These are phyloP conservation scores for Nasua narica DNA, from an alignment of 2,797 vertebrate genomes.

Conservation along the genomic window DNA sequence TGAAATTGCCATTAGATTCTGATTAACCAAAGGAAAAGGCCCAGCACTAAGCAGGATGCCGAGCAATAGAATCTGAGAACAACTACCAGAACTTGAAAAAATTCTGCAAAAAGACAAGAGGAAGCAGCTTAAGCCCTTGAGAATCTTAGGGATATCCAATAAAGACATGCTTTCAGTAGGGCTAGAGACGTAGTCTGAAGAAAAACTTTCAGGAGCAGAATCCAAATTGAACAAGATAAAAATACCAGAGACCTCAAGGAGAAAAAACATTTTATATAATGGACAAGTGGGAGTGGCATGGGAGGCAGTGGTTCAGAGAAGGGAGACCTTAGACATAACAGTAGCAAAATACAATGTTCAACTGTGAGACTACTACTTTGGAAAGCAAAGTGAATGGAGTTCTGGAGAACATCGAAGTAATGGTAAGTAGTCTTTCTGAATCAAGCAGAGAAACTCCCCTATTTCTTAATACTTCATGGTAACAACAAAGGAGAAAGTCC, in stretches of 20 bases:
- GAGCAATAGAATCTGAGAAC: not conserved
- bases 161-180: not conserved
- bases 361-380: not conserved
- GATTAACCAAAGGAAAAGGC: not conserved
- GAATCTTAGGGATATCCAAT: not conserved
- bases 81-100: not conserved
- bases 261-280: not conserved
- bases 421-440: not conserved
- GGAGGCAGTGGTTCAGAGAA: not conserved
- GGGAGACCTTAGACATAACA: not conserved
- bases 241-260: not conserved
- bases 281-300: not conserved
- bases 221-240: not conserved
- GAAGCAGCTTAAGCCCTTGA: not conserved
- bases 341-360: not conserved
- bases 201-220: not conserved
- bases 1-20: not conserved
- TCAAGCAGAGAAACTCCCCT: not conserved
- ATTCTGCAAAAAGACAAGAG: not conserved
- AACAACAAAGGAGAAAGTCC: not conserved
- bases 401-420: not conserved
- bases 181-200: not conserved
- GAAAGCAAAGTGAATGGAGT: not conserved
- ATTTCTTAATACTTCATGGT: not conserved
- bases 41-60: not conserved